Percentiles rank a stretch among this genome's conserved stretches.
Evolutionary conservation across 2,797 vertebrate species (phyloP).

Genomic region (Amblyopsis hoosieri): DNA sequence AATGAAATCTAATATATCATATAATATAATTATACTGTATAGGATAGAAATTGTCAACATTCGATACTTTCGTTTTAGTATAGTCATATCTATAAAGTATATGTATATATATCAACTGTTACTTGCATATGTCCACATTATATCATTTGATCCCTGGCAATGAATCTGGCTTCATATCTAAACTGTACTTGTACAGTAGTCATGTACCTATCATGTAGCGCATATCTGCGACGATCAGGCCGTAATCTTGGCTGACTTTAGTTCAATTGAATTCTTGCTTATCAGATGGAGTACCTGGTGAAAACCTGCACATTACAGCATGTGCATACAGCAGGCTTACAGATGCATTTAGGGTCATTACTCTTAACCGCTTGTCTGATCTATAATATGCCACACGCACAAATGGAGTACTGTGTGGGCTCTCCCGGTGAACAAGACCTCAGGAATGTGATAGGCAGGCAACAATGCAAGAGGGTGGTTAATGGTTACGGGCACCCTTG

Average conservation of each 20-base stretch:
- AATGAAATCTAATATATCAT: too few species aligned
- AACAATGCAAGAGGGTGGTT: slow-evolving; percentile 60
- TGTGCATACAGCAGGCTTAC: slow-evolving; percentile 9
- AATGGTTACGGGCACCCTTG: slow-evolving; percentile 69
- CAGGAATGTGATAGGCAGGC: slow-evolving; percentile 67
- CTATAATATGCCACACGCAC: slow-evolving; percentile 42
- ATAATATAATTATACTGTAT: too few species aligned
- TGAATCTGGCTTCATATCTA: slow-evolving; percentile 9
- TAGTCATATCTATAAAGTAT: not conserved
- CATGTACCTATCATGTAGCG: slow-evolving; percentile 1
- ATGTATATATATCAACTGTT: not conserved
- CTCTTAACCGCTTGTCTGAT: slow-evolving; percentile 27
- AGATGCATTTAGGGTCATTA: slow-evolving; percentile 9
- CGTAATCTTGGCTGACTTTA: slow-evolving; percentile 22
- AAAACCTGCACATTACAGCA: not conserved
- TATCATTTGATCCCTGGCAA: not conserved
- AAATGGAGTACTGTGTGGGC: slow-evolving; percentile 50
- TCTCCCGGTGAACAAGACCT: slow-evolving; percentile 47
- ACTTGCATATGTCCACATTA: not conserved
- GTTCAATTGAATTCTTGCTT: slow-evolving; percentile 9
- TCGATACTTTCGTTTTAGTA: not conserved
- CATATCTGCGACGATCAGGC: slow-evolving; percentile 18
- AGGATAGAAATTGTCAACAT: not conserved
- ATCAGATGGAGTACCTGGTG: not conserved
- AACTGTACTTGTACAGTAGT: slow-evolving; percentile 11